These are phyloP conservation scores for Cricetomys ansorgei DNA, from an alignment of 2,113 vertebrate genomes.

Conservation along the genomic window DNA sequence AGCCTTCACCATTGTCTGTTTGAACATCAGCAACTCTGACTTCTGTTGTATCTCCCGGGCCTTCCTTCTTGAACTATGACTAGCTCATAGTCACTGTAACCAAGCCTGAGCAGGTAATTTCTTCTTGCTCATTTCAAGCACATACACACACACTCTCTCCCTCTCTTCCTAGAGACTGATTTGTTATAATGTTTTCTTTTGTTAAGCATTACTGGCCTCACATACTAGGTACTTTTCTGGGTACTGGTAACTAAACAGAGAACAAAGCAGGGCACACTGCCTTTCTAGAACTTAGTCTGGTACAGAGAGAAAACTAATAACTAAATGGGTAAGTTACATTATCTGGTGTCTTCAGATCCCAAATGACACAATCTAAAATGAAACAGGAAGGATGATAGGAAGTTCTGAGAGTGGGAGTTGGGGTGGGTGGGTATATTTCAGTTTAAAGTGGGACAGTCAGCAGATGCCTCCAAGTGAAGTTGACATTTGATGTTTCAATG, in stretches of 20 bases:
- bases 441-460: background rate
- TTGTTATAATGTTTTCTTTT: conserved; percentile 22
- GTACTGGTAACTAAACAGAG: background rate
- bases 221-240: background rate
- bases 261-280: background rate
- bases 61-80: background rate
- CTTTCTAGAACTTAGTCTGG: background rate
- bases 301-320: background rate
- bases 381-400: background rate
- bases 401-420: background rate
- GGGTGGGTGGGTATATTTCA: background rate
- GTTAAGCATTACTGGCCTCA: background rate
- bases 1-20: background rate
- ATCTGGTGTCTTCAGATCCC: background rate
- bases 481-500: background rate
- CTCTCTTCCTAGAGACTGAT: background rate
- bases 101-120: background rate
- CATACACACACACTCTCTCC: background rate
- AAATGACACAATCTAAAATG: background rate
- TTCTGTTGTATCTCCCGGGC: background rate
- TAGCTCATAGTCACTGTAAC: background rate
- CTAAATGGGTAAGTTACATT: background rate
- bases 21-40: background rate
- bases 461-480: background rate
- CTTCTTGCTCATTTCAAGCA: background rate